Evolutionary conservation across 2,113 vertebrate genomes (phyloP).

Genomic region (Acrocephalus arundinaceus): DNA sequence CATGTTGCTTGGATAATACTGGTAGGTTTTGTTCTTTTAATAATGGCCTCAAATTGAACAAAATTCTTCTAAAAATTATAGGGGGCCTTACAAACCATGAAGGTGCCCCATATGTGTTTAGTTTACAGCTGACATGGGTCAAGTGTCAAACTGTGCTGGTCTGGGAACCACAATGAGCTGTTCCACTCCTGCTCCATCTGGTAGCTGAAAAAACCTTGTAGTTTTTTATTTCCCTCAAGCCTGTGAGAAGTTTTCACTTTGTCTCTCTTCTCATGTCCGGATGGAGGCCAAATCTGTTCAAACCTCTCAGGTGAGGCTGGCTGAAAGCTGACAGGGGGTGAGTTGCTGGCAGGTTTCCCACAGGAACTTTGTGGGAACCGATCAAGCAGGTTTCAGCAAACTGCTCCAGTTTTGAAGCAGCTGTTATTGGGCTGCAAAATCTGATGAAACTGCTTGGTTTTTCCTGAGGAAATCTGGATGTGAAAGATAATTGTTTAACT

Average conservation of each 20-base stretch:
- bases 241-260: neutral
- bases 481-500: neutral
- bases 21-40: neutral
- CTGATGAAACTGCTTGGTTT: neutral
- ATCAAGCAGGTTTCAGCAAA: neutral
- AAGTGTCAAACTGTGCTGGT: neutral
- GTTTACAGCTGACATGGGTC: neutral
- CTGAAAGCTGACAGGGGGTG: neutral
- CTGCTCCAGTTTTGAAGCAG: neutral
- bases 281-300: neutral
- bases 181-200: neutral
- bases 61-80: neutral
- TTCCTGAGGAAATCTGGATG: neutral
- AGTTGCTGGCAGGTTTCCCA: neutral
- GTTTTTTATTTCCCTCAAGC: neutral
- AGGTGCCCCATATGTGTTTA: neutral
- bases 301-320: neutral
- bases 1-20: rapidly evolving
- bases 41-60: neutral
- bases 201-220: neutral
- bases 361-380: rapidly evolving
- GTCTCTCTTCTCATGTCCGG: neutral
- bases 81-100: rapidly evolving
- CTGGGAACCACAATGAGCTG: neutral
- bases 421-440: neutral